Evolutionary conservation across 2,113 vertebrate species (phyloP), one percentile per base, ranked within the genome.

Genomic region (Sakesphorus luctuosus): DNA sequence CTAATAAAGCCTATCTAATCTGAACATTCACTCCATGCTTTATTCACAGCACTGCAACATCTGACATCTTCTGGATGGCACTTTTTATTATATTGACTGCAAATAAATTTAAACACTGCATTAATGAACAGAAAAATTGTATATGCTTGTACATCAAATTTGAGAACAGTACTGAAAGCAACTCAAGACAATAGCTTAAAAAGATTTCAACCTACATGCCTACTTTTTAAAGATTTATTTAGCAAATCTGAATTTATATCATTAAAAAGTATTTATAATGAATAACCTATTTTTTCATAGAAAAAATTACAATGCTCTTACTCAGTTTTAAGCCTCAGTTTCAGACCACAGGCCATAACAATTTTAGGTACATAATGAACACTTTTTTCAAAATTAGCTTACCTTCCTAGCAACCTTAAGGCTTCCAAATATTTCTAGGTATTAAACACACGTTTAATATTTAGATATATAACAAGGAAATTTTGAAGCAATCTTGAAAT

Each of bases 191-290:
- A 62, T 5, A 84, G 20, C n/a, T 84, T 65, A 63, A 89, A 79
- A 95, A 82, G 1, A 94, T 79, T 86, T 87, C 25, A 89, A 65
- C 16, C 66, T 89, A 94, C 14, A 53, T 0, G 3, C 17, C 58
- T 71, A 81, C 31, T 14, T 65, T 89, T 56, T 9, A 55, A 55
- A 62, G 52, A 82, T 75, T 89, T 61, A 75, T 68, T 52, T 55
- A 25, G 50, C 10, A 84, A 73, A 82, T 82, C 28, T n/a, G 18
- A 87, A 78, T 89, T 89, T n/a, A 40, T 75, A 69, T 56, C 2
- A 35, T 91, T 87, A 40, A 90, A 84, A 85, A 78, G n/a, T 68
- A 89, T 61, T 86, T 65, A 83, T 82, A 87, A 59, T n/a, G 49
- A 84, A 78, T 83, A 78, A 76, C 20, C 11, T 49, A 17, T 56